Evolutionary conservation across 2,888 invertebrate species (phyloP).

Genomic region (Xanthostigma xanthostigma): DNA sequence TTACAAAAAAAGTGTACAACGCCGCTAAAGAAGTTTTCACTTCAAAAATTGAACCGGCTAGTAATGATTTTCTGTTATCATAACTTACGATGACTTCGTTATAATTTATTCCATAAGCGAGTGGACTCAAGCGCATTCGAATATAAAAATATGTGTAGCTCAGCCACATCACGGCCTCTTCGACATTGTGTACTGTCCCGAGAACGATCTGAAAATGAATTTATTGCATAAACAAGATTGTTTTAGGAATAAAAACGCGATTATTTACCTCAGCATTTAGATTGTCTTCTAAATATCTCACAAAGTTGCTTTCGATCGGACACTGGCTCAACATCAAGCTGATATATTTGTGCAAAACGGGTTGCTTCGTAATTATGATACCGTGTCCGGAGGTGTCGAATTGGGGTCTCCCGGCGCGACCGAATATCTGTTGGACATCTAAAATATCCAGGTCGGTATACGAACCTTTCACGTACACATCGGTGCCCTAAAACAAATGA

Average conservation of each 20-base stretch:
- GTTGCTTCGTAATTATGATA: conserved; percentile 85
- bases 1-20: too few relatives aligned
- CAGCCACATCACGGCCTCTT: conserved; percentile 95
- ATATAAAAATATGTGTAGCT: conserved; percentile 94
- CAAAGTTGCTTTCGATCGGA: conserved; percentile 96
- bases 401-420: conserved; percentile 95
- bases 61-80: neutral
- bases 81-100: conserved; percentile 39
- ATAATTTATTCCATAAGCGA: conserved; percentile 53
- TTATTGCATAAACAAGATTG: neutral
- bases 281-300: conserved; percentile 83
- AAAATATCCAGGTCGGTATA: conserved; percentile 92
- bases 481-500: conserved; percentile 59
- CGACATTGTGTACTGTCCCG: conserved; percentile 91
- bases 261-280: conserved; percentile 82
- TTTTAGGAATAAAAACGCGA: conserved; percentile 1
- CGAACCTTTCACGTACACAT: conserved; percentile 89
- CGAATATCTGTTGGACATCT: conserved; percentile 97
- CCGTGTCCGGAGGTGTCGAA: conserved; percentile 91
- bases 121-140: conserved; percentile 83
- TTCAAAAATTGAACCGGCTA: too few relatives aligned
- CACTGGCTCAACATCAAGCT: conserved; percentile 89
- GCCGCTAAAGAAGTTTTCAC: too few relatives aligned
- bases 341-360: conserved; percentile 85
- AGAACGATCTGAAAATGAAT: conserved; percentile 51